A percentile compares a stretch with the other conserved stretches of the same genome.
phyloP scores from a whole-genome alignment of 2,797 vertebrate genomes.

The Prunella strophiata region DNA sequence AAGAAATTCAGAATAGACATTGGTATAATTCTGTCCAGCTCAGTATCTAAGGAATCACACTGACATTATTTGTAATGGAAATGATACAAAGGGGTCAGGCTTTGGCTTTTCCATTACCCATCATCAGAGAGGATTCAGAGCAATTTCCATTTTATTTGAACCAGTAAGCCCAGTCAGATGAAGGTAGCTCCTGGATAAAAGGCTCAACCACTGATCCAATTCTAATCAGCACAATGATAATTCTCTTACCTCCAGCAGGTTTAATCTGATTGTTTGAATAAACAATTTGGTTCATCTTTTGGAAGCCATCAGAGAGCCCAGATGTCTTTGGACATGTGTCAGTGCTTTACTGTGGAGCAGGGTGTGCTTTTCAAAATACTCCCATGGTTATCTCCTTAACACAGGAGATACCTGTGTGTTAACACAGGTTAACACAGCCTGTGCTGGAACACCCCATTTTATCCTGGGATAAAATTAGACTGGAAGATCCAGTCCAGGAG shows the following conservation, averaged over 20 bases:
- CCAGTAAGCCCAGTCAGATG: neutral
- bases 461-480: neutral
- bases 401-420: too few relatives aligned
- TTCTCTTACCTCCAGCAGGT: neutral
- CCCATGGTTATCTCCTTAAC: neutral
- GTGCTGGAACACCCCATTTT: neutral
- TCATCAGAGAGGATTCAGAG: neutral
- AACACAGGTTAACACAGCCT: neutral
- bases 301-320: neutral
- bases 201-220: neutral
- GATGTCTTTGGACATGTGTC: neutral
- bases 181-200: constrained; percentile 23
- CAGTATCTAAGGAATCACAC: neutral
- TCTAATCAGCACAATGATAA: constrained; percentile 34
- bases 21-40: neutral
- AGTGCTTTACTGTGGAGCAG: neutral
- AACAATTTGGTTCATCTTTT: constrained; percentile 15
- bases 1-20: neutral
- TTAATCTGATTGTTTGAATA: constrained; percentile 27
- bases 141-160: constrained; percentile 3
- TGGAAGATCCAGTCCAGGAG: neutral
- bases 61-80: neutral
- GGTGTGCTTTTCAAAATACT: neutral
- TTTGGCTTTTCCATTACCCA: neutral
- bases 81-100: neutral